Conservation (phyloP, 2,888 invertebrate genomes). For the Macrosiphum euphorbiae region DNA sequence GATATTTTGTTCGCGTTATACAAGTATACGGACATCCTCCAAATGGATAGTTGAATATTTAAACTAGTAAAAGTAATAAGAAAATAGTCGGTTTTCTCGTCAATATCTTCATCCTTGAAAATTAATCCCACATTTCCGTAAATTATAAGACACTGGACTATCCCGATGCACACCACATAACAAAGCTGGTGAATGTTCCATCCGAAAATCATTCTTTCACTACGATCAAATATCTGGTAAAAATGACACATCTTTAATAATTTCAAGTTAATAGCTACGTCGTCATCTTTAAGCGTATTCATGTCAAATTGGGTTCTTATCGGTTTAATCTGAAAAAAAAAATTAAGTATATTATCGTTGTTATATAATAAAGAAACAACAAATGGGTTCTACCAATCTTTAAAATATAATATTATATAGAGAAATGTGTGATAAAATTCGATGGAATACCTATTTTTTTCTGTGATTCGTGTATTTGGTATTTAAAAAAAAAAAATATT, state of each 20-base stretch:
- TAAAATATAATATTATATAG: too few relatives aligned
- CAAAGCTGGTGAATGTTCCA: neutral
- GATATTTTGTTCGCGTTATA: too few relatives aligned
- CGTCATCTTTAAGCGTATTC: neutral
- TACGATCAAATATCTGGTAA: neutral
- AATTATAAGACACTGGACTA: neutral
- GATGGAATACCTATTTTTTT: too few relatives aligned
- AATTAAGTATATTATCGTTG: too few relatives aligned
- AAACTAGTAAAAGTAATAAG: neutral
- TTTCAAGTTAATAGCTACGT: neutral
- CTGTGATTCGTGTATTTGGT: too few relatives aligned
- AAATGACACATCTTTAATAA: neutral
- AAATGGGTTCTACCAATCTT: too few relatives aligned
- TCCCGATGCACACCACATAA: neutral
- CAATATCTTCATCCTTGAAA: neutral
- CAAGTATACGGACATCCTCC: too few relatives aligned
- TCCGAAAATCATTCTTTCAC: neutral
- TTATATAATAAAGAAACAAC: too few relatives aligned
- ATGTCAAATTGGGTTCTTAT: neutral
- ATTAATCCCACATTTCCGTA: neutral
- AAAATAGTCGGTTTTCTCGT: neutral
- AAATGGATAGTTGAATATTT: neutral
- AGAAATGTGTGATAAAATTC: too few relatives aligned
- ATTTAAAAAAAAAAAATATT: too few relatives aligned
- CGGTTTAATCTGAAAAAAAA: too few relatives aligned